Percentiles rank a stretch among this genome's conserved stretches.
phyloP scores from a whole-genome alignment of 2,797 vertebrate species.

The Rhodeus uyekii region DNA sequence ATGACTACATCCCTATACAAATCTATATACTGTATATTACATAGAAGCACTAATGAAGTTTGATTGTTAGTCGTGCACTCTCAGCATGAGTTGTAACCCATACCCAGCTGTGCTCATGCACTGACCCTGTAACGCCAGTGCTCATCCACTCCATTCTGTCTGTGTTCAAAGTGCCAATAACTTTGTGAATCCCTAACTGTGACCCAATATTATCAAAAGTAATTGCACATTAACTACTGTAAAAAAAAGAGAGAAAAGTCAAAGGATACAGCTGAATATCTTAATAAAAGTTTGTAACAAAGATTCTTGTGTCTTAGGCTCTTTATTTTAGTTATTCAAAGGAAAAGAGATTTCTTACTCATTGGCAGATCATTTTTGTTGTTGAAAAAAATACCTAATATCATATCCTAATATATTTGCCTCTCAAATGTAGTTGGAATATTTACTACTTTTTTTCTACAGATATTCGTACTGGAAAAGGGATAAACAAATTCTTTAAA shows the following conservation, averaged over 20 bases:
- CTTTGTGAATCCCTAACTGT: slow-evolving; percentile 89
- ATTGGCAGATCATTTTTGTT: neutral
- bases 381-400: neutral
- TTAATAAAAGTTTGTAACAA: slow-evolving; percentile 93
- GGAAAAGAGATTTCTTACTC: no score
- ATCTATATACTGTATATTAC: slow-evolving; percentile 84
- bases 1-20: slow-evolving; percentile 71
- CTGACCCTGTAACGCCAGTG: slow-evolving; percentile 78
- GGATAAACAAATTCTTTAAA: neutral
- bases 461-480: neutral
- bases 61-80: slow-evolving; percentile 82
- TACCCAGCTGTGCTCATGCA: slow-evolving; percentile 59
- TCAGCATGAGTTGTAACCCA: slow-evolving; percentile 84
- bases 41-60: slow-evolving; percentile 79
- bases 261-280: slow-evolving; percentile 83
- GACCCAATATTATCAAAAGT: slow-evolving; percentile 86
- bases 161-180: slow-evolving; percentile 91
- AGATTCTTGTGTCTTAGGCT: slow-evolving; percentile 43
- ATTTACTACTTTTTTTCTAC: no score
- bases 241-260: slow-evolving; percentile 77
- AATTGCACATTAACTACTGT: slow-evolving; percentile 96
- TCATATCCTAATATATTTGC: neutral
- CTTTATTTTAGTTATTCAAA: slow-evolving; percentile 18
- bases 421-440: neutral
- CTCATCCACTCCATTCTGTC: slow-evolving; percentile 74